These are phyloP conservation scores for Chrysomallon squamiferum DNA, from an alignment of 1,140 invertebrate genomes.

Conservation along the genomic window DNA sequence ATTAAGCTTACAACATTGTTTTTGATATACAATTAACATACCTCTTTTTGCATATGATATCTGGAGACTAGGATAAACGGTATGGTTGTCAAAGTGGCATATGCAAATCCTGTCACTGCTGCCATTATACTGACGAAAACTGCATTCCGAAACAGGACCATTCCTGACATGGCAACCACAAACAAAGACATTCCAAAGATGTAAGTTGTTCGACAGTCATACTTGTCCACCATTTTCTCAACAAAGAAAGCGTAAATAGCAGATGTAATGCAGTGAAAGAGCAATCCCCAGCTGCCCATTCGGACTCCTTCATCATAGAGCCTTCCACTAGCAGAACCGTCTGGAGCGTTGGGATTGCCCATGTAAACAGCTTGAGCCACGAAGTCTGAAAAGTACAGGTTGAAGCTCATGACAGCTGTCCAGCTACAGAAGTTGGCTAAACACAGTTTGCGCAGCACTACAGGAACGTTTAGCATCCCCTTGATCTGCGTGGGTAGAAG, in stretches of 20 bases:
- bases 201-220: conserved; percentile 60
- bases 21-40: too few species aligned
- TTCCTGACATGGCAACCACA: conserved; percentile 61
- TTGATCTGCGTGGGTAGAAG: conserved; percentile 46
- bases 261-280: conserved; percentile 65
- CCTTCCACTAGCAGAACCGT: conserved; percentile 45
- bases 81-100: conserved; percentile 65
- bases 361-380: conserved; percentile 66
- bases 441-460: conserved; percentile 57
- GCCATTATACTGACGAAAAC: conserved; percentile 62
- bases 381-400: conserved; percentile 68
- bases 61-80: conserved; percentile 65
- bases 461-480: conserved; percentile 54
- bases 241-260: conserved; percentile 63
- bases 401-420: conserved; percentile 66
- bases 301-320: conserved; percentile 66
- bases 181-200: conserved; percentile 62
- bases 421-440: conserved; percentile 60
- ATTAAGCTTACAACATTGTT: too few species aligned
- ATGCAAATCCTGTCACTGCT: conserved; percentile 64
- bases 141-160: conserved; percentile 58
- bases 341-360: conserved; percentile 63
- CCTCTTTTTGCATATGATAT: conserved; percentile 64
- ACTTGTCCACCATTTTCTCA: conserved; percentile 58
- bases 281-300: conserved; percentile 66